Conservation (phyloP, 1,140 invertebrate genomes). For the Brachionus manjavacas region DNA sequence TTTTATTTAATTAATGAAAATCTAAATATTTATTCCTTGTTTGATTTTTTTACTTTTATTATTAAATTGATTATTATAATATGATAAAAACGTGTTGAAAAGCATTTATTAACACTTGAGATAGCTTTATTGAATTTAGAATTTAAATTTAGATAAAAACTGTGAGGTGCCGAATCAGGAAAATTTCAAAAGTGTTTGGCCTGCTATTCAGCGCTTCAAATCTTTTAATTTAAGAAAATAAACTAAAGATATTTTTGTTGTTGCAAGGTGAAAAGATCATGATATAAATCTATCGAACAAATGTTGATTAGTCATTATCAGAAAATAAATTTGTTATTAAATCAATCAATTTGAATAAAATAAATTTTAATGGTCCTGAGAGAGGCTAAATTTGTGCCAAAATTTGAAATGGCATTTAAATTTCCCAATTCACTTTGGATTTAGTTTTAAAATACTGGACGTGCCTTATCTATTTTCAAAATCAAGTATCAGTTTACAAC, state of each 20-base stretch:
- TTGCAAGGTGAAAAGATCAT: not conserved
- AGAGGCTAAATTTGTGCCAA: not conserved
- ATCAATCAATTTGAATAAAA: not conserved
- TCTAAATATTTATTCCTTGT: not conserved
- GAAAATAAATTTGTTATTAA: not conserved
- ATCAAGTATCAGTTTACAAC: constrained; percentile 16
- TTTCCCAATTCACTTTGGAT: constrained; percentile 23
- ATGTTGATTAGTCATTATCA: not conserved
- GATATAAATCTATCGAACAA: not conserved
- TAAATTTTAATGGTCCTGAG: not conserved
- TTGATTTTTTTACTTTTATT: not conserved
- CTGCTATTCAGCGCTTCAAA: not conserved
- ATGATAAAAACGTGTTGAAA: not conserved
- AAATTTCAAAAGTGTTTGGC: not conserved
- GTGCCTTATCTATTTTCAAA: constrained; percentile 32
- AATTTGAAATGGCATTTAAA: constrained; percentile 11
- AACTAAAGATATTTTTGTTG: not conserved
- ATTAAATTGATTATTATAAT: not conserved
- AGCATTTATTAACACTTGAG: not conserved
- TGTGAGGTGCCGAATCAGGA: not conserved
- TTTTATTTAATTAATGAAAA: too few relatives aligned
- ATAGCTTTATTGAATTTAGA: not conserved
- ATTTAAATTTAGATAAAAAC: not conserved
- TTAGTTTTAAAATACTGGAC: not conserved
- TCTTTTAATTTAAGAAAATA: not conserved